These are phyloP conservation scores for Melanotaenia trifasciata DNA, from an alignment of 2,797 vertebrate genomes.

Conservation along the genomic window DNA sequence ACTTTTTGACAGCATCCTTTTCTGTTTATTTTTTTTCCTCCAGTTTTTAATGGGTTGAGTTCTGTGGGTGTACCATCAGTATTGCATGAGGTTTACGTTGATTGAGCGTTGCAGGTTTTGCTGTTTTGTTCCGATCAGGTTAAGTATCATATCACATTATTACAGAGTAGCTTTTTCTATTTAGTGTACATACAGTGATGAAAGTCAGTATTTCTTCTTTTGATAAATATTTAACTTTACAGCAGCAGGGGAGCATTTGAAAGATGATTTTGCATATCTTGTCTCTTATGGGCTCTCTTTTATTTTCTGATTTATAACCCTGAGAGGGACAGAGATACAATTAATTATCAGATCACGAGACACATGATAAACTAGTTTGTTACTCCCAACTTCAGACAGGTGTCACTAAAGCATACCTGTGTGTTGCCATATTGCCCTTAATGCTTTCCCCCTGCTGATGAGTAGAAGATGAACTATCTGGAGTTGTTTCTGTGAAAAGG, in stretches of 20 bases:
- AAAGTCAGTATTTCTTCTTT: constrained; percentile 47
- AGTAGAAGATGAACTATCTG: constrained; percentile 8
- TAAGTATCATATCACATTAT: constrained; percentile 71
- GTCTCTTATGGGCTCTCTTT: constrained; percentile 80
- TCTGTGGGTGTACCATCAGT: constrained; percentile 85
- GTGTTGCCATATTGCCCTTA: constrained; percentile 22
- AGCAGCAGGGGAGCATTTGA: constrained; percentile 41
- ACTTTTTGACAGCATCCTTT: constrained; percentile 28
- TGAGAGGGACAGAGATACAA: constrained; percentile 10
- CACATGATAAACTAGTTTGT: constrained; percentile 2
- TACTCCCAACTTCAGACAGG: constrained; percentile 1
- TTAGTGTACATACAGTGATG: constrained; percentile 74
- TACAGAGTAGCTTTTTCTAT: constrained; percentile 71
- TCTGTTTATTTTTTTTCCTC: constrained; percentile 23
- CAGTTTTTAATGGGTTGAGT: constrained; percentile 82
- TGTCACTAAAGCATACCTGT: constrained; percentile 10
- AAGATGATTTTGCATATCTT: constrained; percentile 94
- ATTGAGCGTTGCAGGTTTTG: constrained; percentile 87
- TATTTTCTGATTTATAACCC: constrained; percentile 24
- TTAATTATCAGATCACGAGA: constrained; percentile 15
- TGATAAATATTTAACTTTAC: constrained; percentile 22
- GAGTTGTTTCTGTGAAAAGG: constrained; percentile 10
- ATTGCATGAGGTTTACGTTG: constrained; percentile 89
- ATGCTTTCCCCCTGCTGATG: constrained; percentile 19
- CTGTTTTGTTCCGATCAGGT: constrained; percentile 77